Evolutionary conservation across 2,888 invertebrate species (phyloP).

Genomic region (Acanthosepion pharaonis): DNA sequence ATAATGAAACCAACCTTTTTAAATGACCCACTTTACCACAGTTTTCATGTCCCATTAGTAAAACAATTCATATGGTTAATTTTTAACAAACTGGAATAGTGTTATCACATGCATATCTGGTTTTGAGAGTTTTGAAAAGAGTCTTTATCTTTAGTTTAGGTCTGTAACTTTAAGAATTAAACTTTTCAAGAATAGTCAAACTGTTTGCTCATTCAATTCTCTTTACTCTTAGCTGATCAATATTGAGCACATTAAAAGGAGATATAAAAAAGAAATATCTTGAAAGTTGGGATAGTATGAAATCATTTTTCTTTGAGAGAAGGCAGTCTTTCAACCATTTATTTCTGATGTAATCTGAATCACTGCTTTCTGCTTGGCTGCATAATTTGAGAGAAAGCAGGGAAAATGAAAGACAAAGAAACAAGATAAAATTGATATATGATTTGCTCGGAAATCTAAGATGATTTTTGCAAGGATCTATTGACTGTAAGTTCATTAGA

Average conservation of each 20-base stretch:
- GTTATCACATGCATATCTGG: too few relatives aligned
- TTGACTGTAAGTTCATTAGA: not conserved
- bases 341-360: slow-evolving; percentile 8
- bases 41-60: too few relatives aligned
- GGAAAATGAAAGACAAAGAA: not conserved
- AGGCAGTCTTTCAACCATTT: not conserved
- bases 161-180: not conserved
- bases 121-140: too few relatives aligned
- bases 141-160: too few relatives aligned
- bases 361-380: not conserved
- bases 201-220: not conserved
- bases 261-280: not conserved
- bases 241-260: not conserved
- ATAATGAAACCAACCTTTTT: too few relatives aligned
- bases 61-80: too few relatives aligned
- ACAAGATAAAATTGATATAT: not conserved
- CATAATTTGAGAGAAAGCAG: slow-evolving; percentile 33
- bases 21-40: too few relatives aligned
- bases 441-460: not conserved
- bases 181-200: not conserved
- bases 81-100: too few relatives aligned
- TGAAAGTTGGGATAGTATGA: not conserved
- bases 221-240: not conserved
- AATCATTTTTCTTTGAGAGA: not conserved
- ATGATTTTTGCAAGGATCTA: not conserved